phyloP scores from a whole-genome alignment of 2,888 invertebrate species.

The Carcina quercana region DNA sequence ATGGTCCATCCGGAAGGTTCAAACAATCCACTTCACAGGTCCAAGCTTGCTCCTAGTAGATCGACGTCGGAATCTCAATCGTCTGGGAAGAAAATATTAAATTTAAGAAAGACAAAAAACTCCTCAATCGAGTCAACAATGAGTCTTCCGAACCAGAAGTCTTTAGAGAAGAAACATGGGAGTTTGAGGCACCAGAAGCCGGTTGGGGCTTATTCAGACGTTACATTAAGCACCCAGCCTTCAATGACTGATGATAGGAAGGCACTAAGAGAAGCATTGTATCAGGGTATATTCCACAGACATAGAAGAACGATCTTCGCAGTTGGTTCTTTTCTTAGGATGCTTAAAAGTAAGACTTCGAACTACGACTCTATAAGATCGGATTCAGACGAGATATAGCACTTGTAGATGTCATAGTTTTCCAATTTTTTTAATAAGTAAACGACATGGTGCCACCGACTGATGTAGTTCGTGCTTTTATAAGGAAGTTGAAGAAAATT shows the following conservation, averaged over 20 bases:
- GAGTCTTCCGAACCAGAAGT: slow-evolving; percentile 70
- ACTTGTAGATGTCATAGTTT: slow-evolving; percentile 30
- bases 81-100: slow-evolving; percentile 57
- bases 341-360: slow-evolving; percentile 83
- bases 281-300: slow-evolving; percentile 85
- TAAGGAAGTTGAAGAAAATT: slow-evolving; percentile 26
- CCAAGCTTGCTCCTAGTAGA: slow-evolving; percentile 60
- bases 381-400: slow-evolving; percentile 72
- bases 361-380: slow-evolving; percentile 84
- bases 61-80: slow-evolving; percentile 66
- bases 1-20: slow-evolving; percentile 65
- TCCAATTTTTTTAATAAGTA: slow-evolving; percentile 41
- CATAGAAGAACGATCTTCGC: slow-evolving; percentile 85
- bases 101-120: slow-evolving; percentile 65
- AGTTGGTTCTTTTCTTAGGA: slow-evolving; percentile 82
- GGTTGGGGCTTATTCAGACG: slow-evolving; percentile 71
- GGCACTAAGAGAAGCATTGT: slow-evolving; percentile 81
- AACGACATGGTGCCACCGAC: slow-evolving; percentile 54
- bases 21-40: slow-evolving; percentile 61
- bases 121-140: slow-evolving; percentile 70
- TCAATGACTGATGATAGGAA: slow-evolving; percentile 77
- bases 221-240: slow-evolving; percentile 64
- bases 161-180: slow-evolving; percentile 69
- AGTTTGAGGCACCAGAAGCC: slow-evolving; percentile 76
- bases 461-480: slow-evolving; percentile 56